These are phyloP conservation scores for Melinaea marsaeus DNA, from an alignment of 2,888 invertebrate genomes.

Conservation along the genomic window DNA sequence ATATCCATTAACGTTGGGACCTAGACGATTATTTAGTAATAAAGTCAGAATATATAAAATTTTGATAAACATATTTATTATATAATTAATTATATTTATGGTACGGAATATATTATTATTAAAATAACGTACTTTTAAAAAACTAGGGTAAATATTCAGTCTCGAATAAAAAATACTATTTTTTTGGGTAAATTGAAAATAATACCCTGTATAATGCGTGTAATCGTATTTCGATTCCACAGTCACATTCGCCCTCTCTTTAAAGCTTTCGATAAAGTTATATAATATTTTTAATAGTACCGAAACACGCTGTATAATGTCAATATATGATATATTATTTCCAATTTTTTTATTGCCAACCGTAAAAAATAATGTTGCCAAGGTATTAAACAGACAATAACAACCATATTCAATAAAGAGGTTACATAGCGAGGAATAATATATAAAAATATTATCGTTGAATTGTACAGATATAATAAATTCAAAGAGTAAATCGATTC, in stretches of 20 bases:
- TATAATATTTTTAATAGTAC: background rate
- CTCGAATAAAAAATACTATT: constrained; percentile 46
- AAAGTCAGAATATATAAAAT: background rate
- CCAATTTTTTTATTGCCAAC: no score
- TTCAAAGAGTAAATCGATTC: no score
- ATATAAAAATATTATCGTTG: no score
- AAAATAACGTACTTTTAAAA: constrained; percentile 28
- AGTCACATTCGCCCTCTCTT: constrained; percentile 5
- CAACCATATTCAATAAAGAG: no score
- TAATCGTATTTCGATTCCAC: constrained; percentile 18
- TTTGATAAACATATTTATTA: background rate
- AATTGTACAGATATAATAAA: no score
- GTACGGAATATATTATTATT: constrained; percentile 15
- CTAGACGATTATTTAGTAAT: background rate
- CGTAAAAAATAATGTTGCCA: no score
- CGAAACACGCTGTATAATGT: background rate
- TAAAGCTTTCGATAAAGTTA: constrained; percentile 5
- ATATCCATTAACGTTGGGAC: no score
- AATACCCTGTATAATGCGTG: constrained; percentile 41
- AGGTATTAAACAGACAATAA: no score
- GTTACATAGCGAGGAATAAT: no score
- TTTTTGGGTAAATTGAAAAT: constrained; percentile 35
- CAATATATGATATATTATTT: background rate
- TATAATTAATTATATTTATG: constrained; percentile 7
- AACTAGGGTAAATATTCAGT: constrained; percentile 52